Evolutionary conservation across 2,888 invertebrate genomes (phyloP).

Genomic region (Geotrupes spiniger): DNA sequence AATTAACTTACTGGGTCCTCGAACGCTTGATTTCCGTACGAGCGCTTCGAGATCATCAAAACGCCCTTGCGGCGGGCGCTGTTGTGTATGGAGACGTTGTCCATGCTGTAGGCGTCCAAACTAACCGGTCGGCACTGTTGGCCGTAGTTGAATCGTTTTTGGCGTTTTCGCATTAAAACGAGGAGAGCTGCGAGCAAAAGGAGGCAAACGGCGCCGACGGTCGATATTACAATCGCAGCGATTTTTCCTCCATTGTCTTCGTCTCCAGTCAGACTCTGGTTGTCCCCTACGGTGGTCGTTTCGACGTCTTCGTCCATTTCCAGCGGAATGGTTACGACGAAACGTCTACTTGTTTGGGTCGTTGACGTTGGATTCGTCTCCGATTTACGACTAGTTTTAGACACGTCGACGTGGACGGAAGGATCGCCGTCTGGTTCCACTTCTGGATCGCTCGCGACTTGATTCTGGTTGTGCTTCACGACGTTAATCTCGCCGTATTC

Average conservation of each 20-base stretch:
- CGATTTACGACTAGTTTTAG: background rate
- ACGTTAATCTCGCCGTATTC: conserved; percentile 9
- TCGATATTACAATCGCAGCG: conserved; percentile 78
- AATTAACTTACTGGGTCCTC: conserved; percentile 72
- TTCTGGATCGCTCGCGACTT: background rate
- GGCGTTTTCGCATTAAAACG: conserved; percentile 77
- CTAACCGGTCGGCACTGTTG: conserved; percentile 87
- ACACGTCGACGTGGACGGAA: too few relatives aligned
- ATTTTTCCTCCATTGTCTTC: conserved; percentile 64
- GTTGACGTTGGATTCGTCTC: background rate
- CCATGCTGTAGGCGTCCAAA: conserved; percentile 84
- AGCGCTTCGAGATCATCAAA: conserved; percentile 75
- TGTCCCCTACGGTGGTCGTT: conserved; percentile 44
- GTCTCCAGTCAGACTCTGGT: conserved; percentile 26
- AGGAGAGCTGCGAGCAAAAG: conserved; percentile 72
- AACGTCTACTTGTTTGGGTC: conserved; percentile 1
- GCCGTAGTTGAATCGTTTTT: conserved; percentile 77
- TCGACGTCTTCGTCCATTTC: conserved; percentile 29
- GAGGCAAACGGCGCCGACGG: conserved; percentile 75
- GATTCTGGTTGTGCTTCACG: background rate
- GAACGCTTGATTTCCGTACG: conserved; percentile 88
- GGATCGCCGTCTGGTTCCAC: background rate
- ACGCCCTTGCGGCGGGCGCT: conserved; percentile 75
- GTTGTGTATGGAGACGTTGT: conserved; percentile 81
- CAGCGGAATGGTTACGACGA: background rate